A percentile compares a stretch with the other conserved stretches of the same genome.
Evolutionary conservation across 1,140 invertebrate genomes (phyloP).

Genomic region (Lasioglossum baleicum): DNA sequence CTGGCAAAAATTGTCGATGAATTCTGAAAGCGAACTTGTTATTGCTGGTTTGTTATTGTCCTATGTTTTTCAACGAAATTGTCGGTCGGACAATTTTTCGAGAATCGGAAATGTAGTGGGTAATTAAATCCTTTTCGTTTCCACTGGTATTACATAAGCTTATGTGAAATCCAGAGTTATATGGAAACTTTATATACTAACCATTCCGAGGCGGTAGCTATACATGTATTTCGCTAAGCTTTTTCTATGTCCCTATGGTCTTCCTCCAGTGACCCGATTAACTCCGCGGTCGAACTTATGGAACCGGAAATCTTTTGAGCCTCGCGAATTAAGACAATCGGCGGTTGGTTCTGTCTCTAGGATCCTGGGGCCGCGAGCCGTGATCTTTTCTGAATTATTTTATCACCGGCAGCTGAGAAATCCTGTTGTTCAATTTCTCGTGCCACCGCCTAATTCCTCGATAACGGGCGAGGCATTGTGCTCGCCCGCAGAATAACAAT

Average conservation of each 20-base stretch:
- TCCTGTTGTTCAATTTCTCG: conserved; percentile 57
- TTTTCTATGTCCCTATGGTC: neutral
- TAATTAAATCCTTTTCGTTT: too few species aligned
- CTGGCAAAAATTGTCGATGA: too few species aligned
- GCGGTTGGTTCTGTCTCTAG: conserved; percentile 3
- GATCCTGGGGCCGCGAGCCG: conserved; percentile 1
- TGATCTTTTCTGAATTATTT: conserved; percentile 54
- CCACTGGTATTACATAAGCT: too few species aligned
- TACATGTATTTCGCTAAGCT: too few species aligned
- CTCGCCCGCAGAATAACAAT: conserved; percentile 59
- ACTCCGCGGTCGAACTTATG: conserved; percentile 10
- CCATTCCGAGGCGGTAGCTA: too few species aligned
- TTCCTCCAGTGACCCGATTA: neutral
- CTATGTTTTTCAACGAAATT: too few species aligned
- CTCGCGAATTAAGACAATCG: conserved; percentile 36
- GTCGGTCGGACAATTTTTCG: too few species aligned
- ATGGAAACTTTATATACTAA: too few species aligned
- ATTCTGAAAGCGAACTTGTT: too few species aligned
- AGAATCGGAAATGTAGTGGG: too few species aligned
- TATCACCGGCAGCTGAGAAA: conserved; percentile 32
- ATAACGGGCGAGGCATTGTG: conserved; percentile 51
- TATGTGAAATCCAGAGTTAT: neutral
- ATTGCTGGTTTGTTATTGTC: too few species aligned
- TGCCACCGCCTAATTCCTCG: conserved; percentile 56
- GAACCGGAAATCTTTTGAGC: conserved; percentile 24